Conservation (phyloP, 2,113 vertebrate genomes). For the Anguilla japonica region DNA sequence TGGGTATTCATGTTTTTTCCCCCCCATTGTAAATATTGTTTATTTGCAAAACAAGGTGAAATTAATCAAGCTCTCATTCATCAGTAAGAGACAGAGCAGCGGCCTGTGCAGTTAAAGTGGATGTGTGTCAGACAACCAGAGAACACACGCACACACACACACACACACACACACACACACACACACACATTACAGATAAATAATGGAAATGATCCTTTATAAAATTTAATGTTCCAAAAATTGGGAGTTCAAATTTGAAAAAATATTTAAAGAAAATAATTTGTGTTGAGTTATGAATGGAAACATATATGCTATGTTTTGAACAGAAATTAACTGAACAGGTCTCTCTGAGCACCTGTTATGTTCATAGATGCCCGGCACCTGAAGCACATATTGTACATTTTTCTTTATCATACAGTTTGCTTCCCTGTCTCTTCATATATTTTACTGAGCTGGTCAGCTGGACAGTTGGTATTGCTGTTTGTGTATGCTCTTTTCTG, state of each 20-base stretch:
- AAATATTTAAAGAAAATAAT: too few relatives aligned
- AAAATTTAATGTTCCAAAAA: background rate
- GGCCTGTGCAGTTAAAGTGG: background rate
- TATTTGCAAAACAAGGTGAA: background rate
- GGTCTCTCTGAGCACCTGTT: background rate
- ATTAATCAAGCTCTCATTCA: background rate
- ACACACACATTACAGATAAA: background rate
- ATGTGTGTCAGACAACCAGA: background rate
- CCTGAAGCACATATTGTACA: background rate
- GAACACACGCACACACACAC: background rate
- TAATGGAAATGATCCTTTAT: background rate
- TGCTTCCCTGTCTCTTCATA: slow-evolving; percentile 6
- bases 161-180: too few relatives aligned
- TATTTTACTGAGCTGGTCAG: background rate
- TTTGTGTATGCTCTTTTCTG: background rate
- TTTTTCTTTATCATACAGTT: background rate
- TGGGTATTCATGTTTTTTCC: background rate
- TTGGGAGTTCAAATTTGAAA: too few relatives aligned
- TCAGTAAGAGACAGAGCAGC: background rate
- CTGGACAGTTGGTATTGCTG: background rate
- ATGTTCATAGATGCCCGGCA: background rate
- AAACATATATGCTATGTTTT: background rate
- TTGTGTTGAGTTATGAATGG: too few relatives aligned
- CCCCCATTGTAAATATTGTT: background rate
- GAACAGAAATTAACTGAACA: background rate